phyloP scores from a whole-genome alignment of 1,140 invertebrate species.

The Cydia fagiglandana region DNA sequence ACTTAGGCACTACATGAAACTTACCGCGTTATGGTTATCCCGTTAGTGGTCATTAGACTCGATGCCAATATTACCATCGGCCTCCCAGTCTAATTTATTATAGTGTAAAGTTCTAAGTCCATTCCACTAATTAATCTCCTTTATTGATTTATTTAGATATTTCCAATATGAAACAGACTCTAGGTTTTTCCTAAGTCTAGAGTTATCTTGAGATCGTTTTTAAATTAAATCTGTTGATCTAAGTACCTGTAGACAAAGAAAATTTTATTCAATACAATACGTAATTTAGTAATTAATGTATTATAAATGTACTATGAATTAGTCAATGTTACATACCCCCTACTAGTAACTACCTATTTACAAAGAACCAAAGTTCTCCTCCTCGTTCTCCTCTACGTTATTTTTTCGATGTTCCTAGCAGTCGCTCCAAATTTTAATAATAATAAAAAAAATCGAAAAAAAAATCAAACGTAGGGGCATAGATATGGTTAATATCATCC shows the following conservation, averaged over 20 bases:
- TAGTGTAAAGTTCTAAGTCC: neutral
- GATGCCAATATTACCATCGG: neutral
- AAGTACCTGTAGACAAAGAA: constrained; percentile 55
- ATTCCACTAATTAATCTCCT: neutral
- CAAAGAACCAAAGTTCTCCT: too few relatives aligned
- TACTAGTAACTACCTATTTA: too few relatives aligned
- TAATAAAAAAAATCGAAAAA: too few relatives aligned
- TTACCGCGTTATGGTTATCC: neutral
- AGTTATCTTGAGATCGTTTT: constrained; percentile 57
- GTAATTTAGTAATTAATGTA: too few relatives aligned
- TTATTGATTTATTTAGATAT: neutral
- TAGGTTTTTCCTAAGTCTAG: constrained; percentile 59
- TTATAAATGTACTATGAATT: too few relatives aligned
- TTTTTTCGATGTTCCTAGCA: too few relatives aligned
- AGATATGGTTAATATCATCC: too few relatives aligned
- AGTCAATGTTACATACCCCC: too few relatives aligned
- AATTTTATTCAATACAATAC: neutral
- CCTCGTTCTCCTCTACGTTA: too few relatives aligned
- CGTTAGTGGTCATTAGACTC: neutral
- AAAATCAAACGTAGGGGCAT: too few relatives aligned
- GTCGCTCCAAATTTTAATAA: too few relatives aligned
- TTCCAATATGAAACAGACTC: constrained; percentile 44
- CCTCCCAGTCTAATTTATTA: neutral
- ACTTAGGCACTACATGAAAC: neutral
- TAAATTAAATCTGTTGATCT: constrained; percentile 36